Evolutionary conservation across 1,140 invertebrate genomes (phyloP).

Genomic region (Papilio xuthus): DNA sequence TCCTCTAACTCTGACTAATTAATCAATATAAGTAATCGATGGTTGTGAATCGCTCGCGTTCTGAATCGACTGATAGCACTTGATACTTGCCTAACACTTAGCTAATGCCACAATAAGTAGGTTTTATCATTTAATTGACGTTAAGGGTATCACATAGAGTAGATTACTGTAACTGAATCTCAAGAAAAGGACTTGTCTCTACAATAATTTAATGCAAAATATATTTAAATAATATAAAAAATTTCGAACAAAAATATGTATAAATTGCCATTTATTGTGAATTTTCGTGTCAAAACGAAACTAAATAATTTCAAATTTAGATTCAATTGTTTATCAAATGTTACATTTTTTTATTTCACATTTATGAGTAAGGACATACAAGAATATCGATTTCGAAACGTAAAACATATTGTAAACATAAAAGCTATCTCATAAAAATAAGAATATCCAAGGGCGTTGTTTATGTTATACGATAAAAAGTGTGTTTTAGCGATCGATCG

Average conservation of each 20-base stretch:
- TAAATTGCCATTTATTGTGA: too few species aligned
- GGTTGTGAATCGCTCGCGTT: conserved; percentile 31
- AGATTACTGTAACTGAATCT: neutral
- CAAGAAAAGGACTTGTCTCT: neutral
- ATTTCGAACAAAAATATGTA: too few species aligned
- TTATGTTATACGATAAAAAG: conserved; percentile 36
- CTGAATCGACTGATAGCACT: neutral
- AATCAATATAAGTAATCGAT: conserved; percentile 53
- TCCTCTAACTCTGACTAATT: conserved; percentile 48
- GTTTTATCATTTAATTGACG: neutral
- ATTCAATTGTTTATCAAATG: neutral
- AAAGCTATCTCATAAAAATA: conserved; percentile 38
- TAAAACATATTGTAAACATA: conserved; percentile 37
- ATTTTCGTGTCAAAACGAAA: too few species aligned
- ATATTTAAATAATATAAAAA: too few species aligned
- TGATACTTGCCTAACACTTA: conserved; percentile 39
- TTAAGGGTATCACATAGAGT: neutral
- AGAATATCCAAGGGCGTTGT: conserved; percentile 34
- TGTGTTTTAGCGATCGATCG: conserved; percentile 38
- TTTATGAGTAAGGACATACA: conserved; percentile 7
- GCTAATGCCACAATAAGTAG: neutral
- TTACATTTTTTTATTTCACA: neutral
- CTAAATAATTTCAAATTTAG: neutral
- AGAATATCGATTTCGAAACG: conserved; percentile 7
- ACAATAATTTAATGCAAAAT: too few species aligned